Evolutionary conservation across 2,888 invertebrate species (phyloP), one percentile per base, ranked within the genome.

Genomic region (Drosophila nigritarsus): DNA sequence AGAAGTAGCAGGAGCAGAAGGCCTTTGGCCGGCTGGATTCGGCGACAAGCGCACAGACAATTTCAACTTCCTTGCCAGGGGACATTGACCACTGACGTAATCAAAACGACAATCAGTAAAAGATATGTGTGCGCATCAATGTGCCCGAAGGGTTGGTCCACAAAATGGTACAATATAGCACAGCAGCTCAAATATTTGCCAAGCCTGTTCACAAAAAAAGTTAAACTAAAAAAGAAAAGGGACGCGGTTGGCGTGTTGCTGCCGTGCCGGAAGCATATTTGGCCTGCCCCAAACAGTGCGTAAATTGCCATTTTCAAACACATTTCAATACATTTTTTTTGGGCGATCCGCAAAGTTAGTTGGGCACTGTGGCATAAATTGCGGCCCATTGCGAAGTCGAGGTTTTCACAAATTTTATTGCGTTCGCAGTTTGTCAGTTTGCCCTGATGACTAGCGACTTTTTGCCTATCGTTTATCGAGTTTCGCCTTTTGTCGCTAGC

Each of bases 231-330:
- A 34, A 27, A 78, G 69, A 73, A 72, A 77, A 62, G 56, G 64
- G 67, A 58, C 30, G 45, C 49, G 60, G 45, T 42, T 62, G 72
- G 72, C 75, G 75, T 79, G 80, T 65, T 69, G 66, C 65, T 66
- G 69, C 73, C 65, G 67, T n/a, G 89, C 85, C 89, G 82, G 71
- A 59, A 83, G 89, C 89, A 69, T 83, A 83, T 87, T 83, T 71
- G 69, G 71, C 67, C 75, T 71, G 74, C 68, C 68, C 82, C 84
- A 75, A 82, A 73, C 84, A 77, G 89, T 86, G 89, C 89, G 85
- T 88, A 86, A 88, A 88, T 86, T 86, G 85, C 89, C 87, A 86
- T 88, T 86, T 86, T 87, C 78, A 76, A 88, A 86, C 74, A 81
- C 84, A 86, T 88, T 86, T 86, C 89, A 85, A 86, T 88, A 88